A percentile compares a stretch with the other conserved stretches of the same genome.
phyloP scores from a whole-genome alignment of 2,113 vertebrate species.

The Typhlomys cinereus region DNA sequence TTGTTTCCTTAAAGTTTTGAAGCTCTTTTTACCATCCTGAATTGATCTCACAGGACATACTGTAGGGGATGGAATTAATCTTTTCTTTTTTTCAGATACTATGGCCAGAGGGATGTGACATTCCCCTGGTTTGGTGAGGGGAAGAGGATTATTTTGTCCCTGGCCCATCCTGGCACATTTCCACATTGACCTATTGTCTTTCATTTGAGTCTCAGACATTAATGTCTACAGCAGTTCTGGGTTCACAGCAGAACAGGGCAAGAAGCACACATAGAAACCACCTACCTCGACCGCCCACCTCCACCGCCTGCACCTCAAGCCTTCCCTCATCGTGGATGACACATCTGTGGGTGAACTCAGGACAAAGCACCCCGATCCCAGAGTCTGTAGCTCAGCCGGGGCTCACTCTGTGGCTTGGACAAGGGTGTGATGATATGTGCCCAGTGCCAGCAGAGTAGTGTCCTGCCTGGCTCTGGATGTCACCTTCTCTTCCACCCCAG shows the following conservation, averaged over 20 bases:
- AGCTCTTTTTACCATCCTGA: not conserved
- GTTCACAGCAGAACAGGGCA: not conserved
- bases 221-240: not conserved
- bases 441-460: not conserved
- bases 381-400: no score
- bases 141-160: no score
- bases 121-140: no score
- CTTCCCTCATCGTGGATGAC: not conserved
- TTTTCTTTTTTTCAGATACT: not conserved
- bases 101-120: accelerated
- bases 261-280: not conserved
- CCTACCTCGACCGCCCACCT: not conserved
- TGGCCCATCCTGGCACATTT: no score
- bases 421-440: no score
- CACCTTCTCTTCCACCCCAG: not conserved
- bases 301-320: no score
- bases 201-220: not conserved
- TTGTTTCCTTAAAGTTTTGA: not conserved
- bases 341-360: accelerated
- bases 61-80: not conserved
- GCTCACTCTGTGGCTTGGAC: not conserved
- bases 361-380: no score
- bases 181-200: not conserved
- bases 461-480: not conserved
- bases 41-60: not conserved